These are phyloP conservation scores for Oxytorus armatus DNA, from an alignment of 2,888 invertebrate genomes.

Conservation along the genomic window DNA sequence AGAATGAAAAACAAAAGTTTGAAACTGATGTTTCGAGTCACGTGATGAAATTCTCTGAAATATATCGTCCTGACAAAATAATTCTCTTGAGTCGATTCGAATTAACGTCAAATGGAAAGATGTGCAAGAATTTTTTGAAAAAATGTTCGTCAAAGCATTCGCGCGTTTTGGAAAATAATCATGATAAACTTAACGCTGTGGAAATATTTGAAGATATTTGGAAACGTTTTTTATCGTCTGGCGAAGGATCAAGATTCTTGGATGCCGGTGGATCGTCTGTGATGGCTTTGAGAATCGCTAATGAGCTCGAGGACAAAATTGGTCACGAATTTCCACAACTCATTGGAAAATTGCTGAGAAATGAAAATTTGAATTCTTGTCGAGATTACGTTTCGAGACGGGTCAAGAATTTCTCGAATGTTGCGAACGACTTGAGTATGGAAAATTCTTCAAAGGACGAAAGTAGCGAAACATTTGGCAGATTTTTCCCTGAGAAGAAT, in stretches of 20 bases:
- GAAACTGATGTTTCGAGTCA: conserved; percentile 75
- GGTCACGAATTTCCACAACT: conserved; percentile 85
- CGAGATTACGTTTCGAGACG: conserved; percentile 75
- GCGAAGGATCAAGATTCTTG: conserved; percentile 85
- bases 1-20: conserved; percentile 75
- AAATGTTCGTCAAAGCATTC: conserved; percentile 78
- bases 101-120: conserved; percentile 90
- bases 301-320: conserved; percentile 85
- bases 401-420: conserved; percentile 12
- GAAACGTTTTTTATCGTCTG: conserved; percentile 72
- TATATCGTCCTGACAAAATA: conserved; percentile 89
- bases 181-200: conserved; percentile 71
- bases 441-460: conserved; percentile 30
- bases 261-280: conserved; percentile 90
- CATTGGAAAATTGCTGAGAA: conserved; percentile 86
- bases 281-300: conserved; percentile 88
- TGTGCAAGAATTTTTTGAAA: conserved; percentile 85
- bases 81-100: conserved; percentile 87
- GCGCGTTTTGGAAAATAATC: conserved; percentile 70
- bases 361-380: conserved; percentile 83
- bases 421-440: conserved; percentile 10
- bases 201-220: conserved; percentile 72
- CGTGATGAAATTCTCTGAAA: conserved; percentile 85
- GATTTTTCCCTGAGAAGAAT: neutral
- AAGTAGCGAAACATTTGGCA: neutral